phyloP scores from a whole-genome alignment of 2,797 vertebrate species.

The Enteromius trimaculatus region DNA sequence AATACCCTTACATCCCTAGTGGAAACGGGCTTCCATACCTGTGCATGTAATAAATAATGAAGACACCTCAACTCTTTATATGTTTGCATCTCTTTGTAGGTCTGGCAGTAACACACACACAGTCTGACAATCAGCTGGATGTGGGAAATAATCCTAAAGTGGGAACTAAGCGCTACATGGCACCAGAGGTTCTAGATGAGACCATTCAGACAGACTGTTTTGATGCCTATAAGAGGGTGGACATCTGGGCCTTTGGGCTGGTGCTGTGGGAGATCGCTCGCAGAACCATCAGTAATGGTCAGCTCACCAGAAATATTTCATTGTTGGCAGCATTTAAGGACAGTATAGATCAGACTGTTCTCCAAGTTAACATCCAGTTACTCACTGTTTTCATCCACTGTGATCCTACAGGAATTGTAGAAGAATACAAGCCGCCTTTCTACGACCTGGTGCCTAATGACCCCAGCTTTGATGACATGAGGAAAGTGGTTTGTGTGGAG shows the following conservation, averaged over 20 bases:
- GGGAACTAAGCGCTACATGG: constrained; percentile 87
- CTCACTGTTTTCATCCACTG: not conserved
- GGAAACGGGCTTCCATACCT: not conserved
- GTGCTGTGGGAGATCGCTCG: constrained; percentile 85
- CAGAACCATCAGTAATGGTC: constrained; percentile 84
- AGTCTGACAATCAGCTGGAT: constrained; percentile 82
- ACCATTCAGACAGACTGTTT: constrained; percentile 84
- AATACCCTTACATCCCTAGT: too few species aligned
- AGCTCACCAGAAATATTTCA: constrained; percentile 43
- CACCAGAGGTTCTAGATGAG: constrained; percentile 84
- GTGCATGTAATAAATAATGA: not conserved
- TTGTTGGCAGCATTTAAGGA: not conserved
- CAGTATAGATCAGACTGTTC: not conserved
- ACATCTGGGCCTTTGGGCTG: constrained; percentile 86
- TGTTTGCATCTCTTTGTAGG: constrained; percentile 64
- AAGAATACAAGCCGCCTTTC: constrained; percentile 85
- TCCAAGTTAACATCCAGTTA: not conserved
- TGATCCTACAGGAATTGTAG: constrained; percentile 77
- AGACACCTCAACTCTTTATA: not conserved
- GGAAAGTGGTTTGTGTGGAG: constrained; percentile 85
- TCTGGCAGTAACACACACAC: constrained; percentile 83
- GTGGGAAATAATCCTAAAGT: constrained; percentile 86
- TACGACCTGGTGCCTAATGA: constrained; percentile 85
- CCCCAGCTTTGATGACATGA: constrained; percentile 87
- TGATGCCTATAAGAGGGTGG: constrained; percentile 84